These are phyloP conservation scores for Thecocarcelia acutangulata DNA, from an alignment of 2,888 invertebrate species.

Conservation along the genomic window DNA sequence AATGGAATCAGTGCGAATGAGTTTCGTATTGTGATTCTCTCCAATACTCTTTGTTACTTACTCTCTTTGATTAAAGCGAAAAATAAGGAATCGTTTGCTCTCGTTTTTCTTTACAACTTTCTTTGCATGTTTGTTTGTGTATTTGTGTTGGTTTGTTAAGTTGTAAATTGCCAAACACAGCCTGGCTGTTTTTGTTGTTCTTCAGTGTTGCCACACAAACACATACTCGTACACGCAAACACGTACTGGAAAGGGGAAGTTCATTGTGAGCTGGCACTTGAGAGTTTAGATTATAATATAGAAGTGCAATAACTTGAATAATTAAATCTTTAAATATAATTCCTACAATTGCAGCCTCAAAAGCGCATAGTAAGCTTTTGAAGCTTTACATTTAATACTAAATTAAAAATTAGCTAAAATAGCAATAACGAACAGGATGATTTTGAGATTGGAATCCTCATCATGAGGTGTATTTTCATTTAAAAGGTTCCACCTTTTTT, in stretches of 20 bases:
- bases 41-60: background rate
- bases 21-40: slow-evolving; percentile 38
- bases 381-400: too few relatives aligned
- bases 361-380: too few relatives aligned
- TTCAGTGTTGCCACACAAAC: slow-evolving; percentile 27
- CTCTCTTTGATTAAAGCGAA: slow-evolving; percentile 35
- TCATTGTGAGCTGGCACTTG: background rate
- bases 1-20: slow-evolving; percentile 57
- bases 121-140: slow-evolving; percentile 1
- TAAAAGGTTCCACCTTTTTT: too few relatives aligned
- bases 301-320: too few relatives aligned
- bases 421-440: too few relatives aligned
- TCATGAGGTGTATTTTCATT: too few relatives aligned
- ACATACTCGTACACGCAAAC: too few relatives aligned
- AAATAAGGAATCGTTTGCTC: slow-evolving; percentile 63
- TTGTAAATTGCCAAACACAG: slow-evolving; percentile 43
- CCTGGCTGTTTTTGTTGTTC: slow-evolving; percentile 9
- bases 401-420: too few relatives aligned
- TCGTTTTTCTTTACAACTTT: slow-evolving; percentile 55
- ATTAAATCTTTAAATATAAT: too few relatives aligned
- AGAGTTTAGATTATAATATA: too few relatives aligned
- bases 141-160: slow-evolving; percentile 10
- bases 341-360: too few relatives aligned
- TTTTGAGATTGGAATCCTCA: too few relatives aligned
- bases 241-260: background rate